Evolutionary conservation across 2,888 invertebrate genomes (phyloP), one percentile per base, ranked within the genome.

Genomic region (Andrena bucephala): DNA sequence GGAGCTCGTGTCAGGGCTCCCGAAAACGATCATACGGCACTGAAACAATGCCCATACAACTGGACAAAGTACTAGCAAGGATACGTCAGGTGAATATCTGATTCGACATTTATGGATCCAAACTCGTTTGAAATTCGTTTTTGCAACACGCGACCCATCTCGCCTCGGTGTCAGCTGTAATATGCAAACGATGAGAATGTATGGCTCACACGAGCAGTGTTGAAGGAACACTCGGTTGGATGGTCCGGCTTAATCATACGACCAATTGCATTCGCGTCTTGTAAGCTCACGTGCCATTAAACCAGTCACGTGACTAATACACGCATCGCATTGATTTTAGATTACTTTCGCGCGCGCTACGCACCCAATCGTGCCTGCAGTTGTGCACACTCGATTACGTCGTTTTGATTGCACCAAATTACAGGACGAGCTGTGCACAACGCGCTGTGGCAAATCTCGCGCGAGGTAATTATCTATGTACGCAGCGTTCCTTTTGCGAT

Each of bases 251-350:
- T 54, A 54, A 54, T 20, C n/a, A n/a, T 54, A 54, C 20, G 54
- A 63, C 50, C 50, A 52, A 70, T 73, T 73, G 29, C 54, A 27
- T 57, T 50, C 20, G 36, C 16, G 33, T 54, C 24, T 59, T 16
- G 10, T 24, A 29, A 63, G 63, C 52, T 33, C 54, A 54, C 52
- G 77, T 48, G 65, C 52, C 48, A 72, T 85, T 85, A 72, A 81
- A 73, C 67, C 52, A 72, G 59, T 69, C 77, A 69, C 52, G 42
- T 63, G 73, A 27, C 42, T 70, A 59, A 52, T 63, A 60, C 67
- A 48, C 63, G 66, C 57, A 31, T 85, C 72, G 54, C 77, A 81
- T 84, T 72, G 82, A 85, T 77, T 78, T 76, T 62, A 73, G 63
- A 85, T 85, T 82, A 78, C 70, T 70, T 78, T 78, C 66, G n/a